Evolutionary conservation across 2,797 vertebrate species (phyloP), one percentile per base, ranked within the genome.

Genomic region (Sebastes matsubarae): DNA sequence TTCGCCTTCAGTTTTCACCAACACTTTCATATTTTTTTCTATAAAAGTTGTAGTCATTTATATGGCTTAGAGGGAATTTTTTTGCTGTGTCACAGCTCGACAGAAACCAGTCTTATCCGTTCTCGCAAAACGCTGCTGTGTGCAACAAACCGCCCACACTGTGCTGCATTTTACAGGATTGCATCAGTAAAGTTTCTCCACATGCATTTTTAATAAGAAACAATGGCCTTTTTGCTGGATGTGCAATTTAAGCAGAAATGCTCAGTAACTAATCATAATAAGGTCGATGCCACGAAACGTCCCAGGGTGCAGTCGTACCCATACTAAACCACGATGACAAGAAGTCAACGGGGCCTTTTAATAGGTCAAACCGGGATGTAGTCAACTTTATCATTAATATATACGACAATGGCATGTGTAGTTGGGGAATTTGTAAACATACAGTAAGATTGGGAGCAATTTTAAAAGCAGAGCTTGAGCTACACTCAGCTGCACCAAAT

Each of bases 171-270:
- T 77, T 54, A 59, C 79, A 66, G 3, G 30, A 67, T 14, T 36
- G 52, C 80, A 64, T 80, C 60, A 59, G 77, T 70, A 29, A 46
- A 75, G 59, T 86, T 81, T 64, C 60, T 50, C 50, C 68, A 59
- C 50, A 78, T 86, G 42, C 68, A 83, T 55, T 77, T 87, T 84
- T 88, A 87, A 89, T 75, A 63, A 66, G 29, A n/a, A 54, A 46
- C 71, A 30, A 81, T 38, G 80, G 61, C 58, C 65, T 68, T 86
- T 67, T 55, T 72, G 58, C 69, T 75, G 54, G 50, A 68, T 64
- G 77, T 76, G 84, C 76, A 74, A 34, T 77, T 77, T 22, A 58
- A 54, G 76, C 32, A 68, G 73, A 69, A 77, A 81, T 64, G 36
- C 68, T 72, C 64, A 24, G 78, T 30, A 77, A 65, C 66, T 75